These are phyloP conservation scores for Campoplex capitator DNA, from an alignment of 2,888 invertebrate genomes.

Conservation along the genomic window DNA sequence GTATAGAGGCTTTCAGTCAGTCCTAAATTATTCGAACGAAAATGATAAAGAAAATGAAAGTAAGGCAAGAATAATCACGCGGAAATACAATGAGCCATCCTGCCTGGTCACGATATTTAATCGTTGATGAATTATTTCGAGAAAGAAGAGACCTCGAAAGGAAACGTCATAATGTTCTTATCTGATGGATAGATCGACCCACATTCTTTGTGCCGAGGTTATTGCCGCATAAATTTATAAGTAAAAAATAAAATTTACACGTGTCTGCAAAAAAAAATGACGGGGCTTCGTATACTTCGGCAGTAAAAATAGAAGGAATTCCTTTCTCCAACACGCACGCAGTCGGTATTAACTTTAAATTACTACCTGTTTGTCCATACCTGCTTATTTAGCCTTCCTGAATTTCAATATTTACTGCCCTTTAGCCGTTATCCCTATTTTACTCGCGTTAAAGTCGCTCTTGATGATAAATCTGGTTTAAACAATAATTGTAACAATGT, in stretches of 20 bases:
- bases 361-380: constrained; percentile 1
- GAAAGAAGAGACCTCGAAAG: neutral
- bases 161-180: neutral
- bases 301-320: neutral
- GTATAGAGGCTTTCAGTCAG: neutral
- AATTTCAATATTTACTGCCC: neutral
- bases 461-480: neutral
- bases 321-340: neutral
- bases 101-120: neutral
- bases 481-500: neutral
- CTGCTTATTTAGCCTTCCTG: neutral
- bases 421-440: neutral
- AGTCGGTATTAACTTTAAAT: neutral
- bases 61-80: constrained; percentile 7
- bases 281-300: neutral
- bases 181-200: neutral
- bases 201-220: neutral
- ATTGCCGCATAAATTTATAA: neutral
- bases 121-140: constrained; percentile 12
- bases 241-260: neutral
- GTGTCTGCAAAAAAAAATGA: neutral
- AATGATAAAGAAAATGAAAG: neutral
- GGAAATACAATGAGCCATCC: constrained; percentile 3
- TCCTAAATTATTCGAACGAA: constrained; percentile 18
- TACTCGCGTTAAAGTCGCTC: neutral